These are phyloP conservation scores for Helicorthomorpha holstii DNA, from an alignment of 1,140 invertebrate genomes.

Conservation along the genomic window DNA sequence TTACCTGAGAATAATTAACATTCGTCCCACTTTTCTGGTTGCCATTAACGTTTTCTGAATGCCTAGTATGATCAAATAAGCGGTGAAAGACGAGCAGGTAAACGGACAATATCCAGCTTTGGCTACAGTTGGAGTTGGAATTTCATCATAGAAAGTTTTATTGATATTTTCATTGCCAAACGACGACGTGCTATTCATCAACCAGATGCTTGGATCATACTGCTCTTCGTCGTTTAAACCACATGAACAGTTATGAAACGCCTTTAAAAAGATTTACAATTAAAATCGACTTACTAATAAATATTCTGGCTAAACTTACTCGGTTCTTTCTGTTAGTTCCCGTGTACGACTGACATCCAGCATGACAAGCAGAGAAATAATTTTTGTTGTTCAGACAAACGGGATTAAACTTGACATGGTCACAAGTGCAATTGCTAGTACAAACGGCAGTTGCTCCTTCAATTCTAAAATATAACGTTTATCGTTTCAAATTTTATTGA, in stretches of 20 bases:
- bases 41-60: slow-evolving; percentile 18
- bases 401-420: slow-evolving; percentile 8
- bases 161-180: too few relatives aligned
- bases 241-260: neutral
- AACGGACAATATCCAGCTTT: neutral
- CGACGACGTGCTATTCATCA: too few relatives aligned
- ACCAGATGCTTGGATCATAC: too few relatives aligned
- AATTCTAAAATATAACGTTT: too few relatives aligned
- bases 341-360: slow-evolving; percentile 7
- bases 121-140: neutral
- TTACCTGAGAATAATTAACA: slow-evolving; percentile 20
- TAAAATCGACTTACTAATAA: neutral
- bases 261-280: neutral
- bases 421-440: slow-evolving; percentile 11
- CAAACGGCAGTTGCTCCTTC: too few relatives aligned
- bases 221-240: neutral
- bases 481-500: too few relatives aligned
- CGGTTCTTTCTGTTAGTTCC: neutral
- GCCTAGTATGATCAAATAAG: slow-evolving; percentile 16
- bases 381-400: slow-evolving; percentile 11
- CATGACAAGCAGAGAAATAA: slow-evolving; percentile 15
- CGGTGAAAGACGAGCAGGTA: slow-evolving; percentile 14
- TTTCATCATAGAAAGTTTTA: neutral
- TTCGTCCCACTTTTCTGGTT: slow-evolving; percentile 19
- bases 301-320: neutral